Evolutionary conservation across 2,113 vertebrate species (phyloP).

Genomic region (Micromys minutus): DNA sequence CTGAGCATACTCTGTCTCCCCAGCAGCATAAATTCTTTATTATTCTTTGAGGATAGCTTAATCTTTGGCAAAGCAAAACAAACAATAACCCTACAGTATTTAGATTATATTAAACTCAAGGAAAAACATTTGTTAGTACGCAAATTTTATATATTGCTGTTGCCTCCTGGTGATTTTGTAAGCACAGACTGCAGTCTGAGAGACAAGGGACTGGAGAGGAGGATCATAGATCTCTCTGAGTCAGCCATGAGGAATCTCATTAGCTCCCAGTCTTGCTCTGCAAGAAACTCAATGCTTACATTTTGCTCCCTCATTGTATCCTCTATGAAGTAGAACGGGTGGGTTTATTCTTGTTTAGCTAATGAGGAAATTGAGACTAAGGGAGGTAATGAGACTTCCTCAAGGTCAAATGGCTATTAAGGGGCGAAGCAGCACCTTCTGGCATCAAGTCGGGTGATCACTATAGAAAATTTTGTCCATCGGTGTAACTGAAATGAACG

Average conservation of each 20-base stretch:
- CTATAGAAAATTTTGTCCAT: background rate
- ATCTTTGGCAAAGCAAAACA: constrained; percentile 24
- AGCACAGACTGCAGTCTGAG: background rate
- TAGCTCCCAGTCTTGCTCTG: constrained; percentile 9
- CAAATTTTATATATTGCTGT: background rate
- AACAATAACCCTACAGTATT: background rate
- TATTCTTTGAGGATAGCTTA: background rate
- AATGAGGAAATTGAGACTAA: constrained; percentile 52
- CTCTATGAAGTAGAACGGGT: constrained; percentile 19
- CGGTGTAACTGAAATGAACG: background rate
- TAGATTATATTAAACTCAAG: constrained; percentile 34
- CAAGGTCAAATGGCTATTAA: constrained; percentile 48
- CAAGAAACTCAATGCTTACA: background rate
- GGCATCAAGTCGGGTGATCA: background rate
- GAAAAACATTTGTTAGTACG: background rate
- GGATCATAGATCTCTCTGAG: background rate
- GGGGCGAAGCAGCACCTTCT: background rate
- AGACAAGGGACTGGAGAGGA: background rate
- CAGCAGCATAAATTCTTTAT: background rate
- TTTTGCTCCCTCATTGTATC: constrained; percentile 25
- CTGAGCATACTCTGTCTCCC: background rate
- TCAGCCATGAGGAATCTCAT: background rate
- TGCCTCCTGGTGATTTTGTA: background rate
- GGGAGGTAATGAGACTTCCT: constrained; percentile 24
- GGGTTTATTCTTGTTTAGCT: constrained; percentile 39